phyloP scores from a whole-genome alignment of 53 echinoderm and acorn worm species.

The Holothuria scabra region DNA sequence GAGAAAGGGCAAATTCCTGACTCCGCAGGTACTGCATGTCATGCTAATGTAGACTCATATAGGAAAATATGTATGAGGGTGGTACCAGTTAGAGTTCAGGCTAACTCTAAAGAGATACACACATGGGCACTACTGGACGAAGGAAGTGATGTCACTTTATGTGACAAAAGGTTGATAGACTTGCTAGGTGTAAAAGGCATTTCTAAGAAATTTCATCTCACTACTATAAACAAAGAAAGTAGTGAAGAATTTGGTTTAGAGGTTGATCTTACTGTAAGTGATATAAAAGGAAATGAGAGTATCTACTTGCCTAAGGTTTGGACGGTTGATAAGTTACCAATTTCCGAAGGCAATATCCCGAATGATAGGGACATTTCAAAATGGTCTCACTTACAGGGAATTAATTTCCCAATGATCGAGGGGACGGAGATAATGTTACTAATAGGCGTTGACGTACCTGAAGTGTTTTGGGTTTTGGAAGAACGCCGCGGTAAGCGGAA shows the following conservation, averaged over 20 bases:
- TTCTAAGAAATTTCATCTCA: slow-evolving; percentile 27
- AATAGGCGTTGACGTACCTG: slow-evolving; percentile 42
- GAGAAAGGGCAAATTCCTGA: too few relatives aligned
- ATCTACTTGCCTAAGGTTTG: not conserved
- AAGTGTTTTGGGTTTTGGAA: slow-evolving; percentile 46
- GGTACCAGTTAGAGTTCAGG: not conserved
- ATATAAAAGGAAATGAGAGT: not conserved
- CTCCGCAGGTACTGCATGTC: too few relatives aligned
- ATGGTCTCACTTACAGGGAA: slow-evolving; percentile 45
- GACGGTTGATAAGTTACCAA: slow-evolving; percentile 6
- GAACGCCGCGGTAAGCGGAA: slow-evolving; percentile 35
- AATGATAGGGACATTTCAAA: not conserved
- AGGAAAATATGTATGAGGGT: too few relatives aligned
- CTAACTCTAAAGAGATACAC: not conserved
- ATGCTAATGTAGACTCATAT: too few relatives aligned
- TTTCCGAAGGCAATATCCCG: slow-evolving; percentile 34
- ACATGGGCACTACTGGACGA: slow-evolving; percentile 59
- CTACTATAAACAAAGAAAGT: slow-evolving; percentile 16
- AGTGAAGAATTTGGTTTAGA: not conserved
- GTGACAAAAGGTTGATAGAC: too few relatives aligned
- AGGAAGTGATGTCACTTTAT: too few relatives aligned
- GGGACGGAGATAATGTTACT: not conserved
- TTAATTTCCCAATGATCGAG: slow-evolving; percentile 19
- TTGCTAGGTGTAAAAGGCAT: too few relatives aligned
- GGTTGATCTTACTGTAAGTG: not conserved